These are phyloP conservation scores for Semnornis frantzii DNA, from an alignment of 2,113 vertebrate species.

Conservation along the genomic window DNA sequence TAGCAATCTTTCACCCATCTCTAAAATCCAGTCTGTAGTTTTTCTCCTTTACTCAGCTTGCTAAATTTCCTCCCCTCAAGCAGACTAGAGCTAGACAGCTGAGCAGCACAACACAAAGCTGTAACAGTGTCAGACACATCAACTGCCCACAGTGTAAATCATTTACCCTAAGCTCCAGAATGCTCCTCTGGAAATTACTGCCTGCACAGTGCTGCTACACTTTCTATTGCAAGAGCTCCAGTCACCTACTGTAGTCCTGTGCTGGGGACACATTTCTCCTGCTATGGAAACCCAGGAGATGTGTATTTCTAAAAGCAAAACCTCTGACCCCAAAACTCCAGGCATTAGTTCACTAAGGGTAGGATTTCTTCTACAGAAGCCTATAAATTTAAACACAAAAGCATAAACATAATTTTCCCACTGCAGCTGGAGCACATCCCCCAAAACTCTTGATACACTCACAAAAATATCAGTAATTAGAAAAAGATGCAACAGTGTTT, in stretches of 20 bases:
- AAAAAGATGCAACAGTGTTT: constrained; percentile 33
- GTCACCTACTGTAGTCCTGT: neutral
- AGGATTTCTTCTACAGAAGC: neutral
- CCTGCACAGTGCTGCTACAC: neutral
- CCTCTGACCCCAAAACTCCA: neutral
- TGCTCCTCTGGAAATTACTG: neutral
- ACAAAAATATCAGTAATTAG: constrained; percentile 56
- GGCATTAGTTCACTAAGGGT: neutral
- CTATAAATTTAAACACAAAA: neutral
- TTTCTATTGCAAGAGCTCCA: neutral
- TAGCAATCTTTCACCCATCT: neutral
- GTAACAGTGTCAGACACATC: neutral
- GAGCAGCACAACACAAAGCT: neutral
- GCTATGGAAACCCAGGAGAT: neutral
- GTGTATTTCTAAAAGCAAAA: neutral
- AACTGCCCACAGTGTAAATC: neutral
- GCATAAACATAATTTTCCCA: neutral
- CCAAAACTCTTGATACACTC: constrained; percentile 36
- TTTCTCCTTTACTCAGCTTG: neutral
- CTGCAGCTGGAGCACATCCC: constrained; percentile 52
- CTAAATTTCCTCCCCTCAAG: neutral
- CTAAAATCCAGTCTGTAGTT: neutral
- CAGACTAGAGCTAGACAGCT: neutral
- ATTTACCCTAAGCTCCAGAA: neutral
- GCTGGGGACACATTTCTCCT: neutral